A percentile compares a stretch with the other conserved stretches of the same genome.
phyloP scores from a whole-genome alignment of 2,113 vertebrate genomes.

The Nasalis larvatus region DNA sequence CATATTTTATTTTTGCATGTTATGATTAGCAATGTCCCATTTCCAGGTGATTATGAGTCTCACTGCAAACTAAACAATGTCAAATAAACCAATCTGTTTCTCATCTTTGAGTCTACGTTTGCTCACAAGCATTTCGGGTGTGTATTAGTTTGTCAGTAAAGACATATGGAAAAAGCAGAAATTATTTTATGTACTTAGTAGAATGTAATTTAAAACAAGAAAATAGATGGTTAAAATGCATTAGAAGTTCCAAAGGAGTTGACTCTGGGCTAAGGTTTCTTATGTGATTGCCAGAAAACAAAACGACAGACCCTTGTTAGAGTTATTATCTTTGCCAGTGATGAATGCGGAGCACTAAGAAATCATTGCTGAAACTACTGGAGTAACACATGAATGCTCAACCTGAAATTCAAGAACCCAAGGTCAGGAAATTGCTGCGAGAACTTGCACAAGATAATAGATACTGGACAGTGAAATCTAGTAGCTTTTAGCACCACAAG shows the following conservation, averaged over 20 bases:
- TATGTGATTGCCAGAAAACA: neutral
- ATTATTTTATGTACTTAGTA: neutral
- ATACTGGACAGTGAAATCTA: neutral
- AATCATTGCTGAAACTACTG: neutral
- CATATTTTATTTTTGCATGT: neutral
- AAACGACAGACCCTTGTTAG: neutral
- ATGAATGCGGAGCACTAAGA: neutral
- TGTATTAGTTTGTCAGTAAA: neutral
- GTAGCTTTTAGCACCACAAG: neutral
- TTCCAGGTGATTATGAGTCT: neutral
- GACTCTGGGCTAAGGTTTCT: neutral
- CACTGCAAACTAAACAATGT: neutral
- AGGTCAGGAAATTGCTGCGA: neutral
- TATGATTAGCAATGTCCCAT: neutral
- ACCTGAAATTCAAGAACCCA: neutral
- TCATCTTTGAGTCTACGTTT: neutral
- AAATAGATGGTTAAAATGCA: neutral
- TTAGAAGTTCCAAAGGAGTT: neutral
- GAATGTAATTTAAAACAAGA: neutral
- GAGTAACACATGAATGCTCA: accelerated
- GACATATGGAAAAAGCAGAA: neutral
- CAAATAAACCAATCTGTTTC: neutral
- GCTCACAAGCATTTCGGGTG: neutral
- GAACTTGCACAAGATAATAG: neutral
- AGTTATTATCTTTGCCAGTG: neutral